These are phyloP conservation scores for Ophonus ardosiacus DNA, from an alignment of 2,888 invertebrate genomes.

Conservation along the genomic window DNA sequence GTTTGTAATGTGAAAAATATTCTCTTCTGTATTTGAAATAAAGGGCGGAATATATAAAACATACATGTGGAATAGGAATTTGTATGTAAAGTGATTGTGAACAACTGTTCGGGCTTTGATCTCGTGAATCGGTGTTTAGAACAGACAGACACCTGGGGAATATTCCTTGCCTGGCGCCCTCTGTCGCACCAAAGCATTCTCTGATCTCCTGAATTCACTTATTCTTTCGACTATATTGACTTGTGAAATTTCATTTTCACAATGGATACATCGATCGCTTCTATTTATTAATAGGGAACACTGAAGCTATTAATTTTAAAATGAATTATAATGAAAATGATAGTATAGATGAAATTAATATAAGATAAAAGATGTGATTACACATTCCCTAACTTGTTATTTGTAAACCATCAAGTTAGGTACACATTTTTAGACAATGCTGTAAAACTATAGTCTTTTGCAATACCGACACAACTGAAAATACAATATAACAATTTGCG, in stretches of 20 bases:
- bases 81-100: constrained; percentile 3
- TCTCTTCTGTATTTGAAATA: background rate
- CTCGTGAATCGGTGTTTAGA: background rate
- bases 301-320: background rate
- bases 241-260: constrained; percentile 1
- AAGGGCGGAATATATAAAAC: background rate
- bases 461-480: no score
- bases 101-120: background rate
- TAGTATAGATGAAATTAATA: no score
- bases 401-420: no score
- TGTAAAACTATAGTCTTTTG: no score
- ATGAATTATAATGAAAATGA: no score
- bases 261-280: background rate
- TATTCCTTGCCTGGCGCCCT: background rate
- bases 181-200: background rate
- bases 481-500: no score
- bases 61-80: background rate
- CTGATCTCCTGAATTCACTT: background rate
- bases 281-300: background rate
- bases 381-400: no score
- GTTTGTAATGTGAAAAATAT: no score
- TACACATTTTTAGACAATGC: no score
- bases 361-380: no score
- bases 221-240: background rate
- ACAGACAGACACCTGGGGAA: constrained; percentile 2